phyloP scores from a whole-genome alignment of 2,797 vertebrate genomes.

The Bovichtus diacanthus region DNA sequence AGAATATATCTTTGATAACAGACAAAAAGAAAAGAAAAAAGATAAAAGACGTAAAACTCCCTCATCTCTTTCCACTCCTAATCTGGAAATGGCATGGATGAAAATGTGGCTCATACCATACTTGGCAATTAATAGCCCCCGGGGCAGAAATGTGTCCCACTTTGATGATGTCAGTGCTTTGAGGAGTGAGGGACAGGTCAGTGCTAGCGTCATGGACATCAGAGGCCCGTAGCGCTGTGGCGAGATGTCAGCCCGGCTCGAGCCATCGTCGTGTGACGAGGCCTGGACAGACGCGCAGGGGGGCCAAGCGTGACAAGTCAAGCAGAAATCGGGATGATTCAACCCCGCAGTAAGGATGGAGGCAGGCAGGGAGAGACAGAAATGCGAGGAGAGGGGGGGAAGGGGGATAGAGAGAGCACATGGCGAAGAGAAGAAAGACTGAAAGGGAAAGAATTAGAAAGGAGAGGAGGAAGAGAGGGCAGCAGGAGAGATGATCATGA shows the following conservation, averaged over 20 bases:
- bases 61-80: conserved; percentile 27
- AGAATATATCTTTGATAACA: conserved; percentile 53
- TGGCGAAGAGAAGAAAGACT: conserved; percentile 35
- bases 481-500: conserved; percentile 55
- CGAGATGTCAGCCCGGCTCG: conserved; percentile 71
- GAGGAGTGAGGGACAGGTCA: conserved; percentile 74
- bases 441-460: conserved; percentile 34
- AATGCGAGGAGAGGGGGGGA: conserved; percentile 11
- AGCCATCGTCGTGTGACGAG: conserved; percentile 59
- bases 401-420: conserved; percentile 29
- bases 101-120: conserved; percentile 38
- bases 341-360: conserved; percentile 69
- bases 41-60: conserved; percentile 31
- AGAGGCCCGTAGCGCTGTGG: conserved; percentile 64
- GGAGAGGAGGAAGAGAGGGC: conserved; percentile 41
- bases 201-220: conserved; percentile 63
- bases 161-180: conserved; percentile 76
- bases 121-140: conserved; percentile 46
- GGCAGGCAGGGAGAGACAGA: conserved; percentile 43
- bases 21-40: conserved; percentile 8
- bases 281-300: conserved; percentile 59
- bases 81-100: conserved; percentile 40
- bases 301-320: conserved; percentile 71
- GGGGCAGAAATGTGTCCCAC: conserved; percentile 47
- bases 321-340: conserved; percentile 75